A percentile compares a stretch with the other conserved stretches of the same genome.
These are phyloP conservation scores for Oeneis ivallda DNA, from an alignment of 2,888 invertebrate species.

Conservation along the genomic window DNA sequence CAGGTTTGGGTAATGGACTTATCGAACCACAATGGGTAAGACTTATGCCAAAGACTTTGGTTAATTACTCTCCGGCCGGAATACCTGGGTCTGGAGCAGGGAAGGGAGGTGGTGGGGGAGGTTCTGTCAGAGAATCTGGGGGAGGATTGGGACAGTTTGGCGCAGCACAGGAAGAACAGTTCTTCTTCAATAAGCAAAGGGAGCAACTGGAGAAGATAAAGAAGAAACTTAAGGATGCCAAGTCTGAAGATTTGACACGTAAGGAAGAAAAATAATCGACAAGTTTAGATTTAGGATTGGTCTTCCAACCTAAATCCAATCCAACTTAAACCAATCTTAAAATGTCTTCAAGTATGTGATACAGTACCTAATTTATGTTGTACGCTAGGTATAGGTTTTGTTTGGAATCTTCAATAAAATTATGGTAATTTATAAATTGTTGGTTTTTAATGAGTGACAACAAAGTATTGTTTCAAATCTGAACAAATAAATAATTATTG, in stretches of 20 bases:
- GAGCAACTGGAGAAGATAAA: slow-evolving; percentile 59
- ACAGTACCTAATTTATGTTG: background rate
- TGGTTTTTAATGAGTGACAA: background rate
- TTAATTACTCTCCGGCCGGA: slow-evolving; percentile 36
- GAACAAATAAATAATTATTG: no score
- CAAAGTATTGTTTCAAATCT: no score
- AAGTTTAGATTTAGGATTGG: background rate
- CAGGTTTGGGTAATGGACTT: background rate
- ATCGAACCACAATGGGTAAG: background rate
- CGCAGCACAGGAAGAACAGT: slow-evolving; percentile 63
- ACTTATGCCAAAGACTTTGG: background rate
- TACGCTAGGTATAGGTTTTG: background rate
- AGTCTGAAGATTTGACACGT: slow-evolving; percentile 32
- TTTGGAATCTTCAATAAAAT: slow-evolving; percentile 1
- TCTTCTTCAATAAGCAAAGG: slow-evolving; percentile 59
- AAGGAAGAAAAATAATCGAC: slow-evolving; percentile 30
- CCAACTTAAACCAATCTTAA: no score
- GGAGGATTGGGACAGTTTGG: slow-evolving; percentile 59
- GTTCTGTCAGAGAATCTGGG: slow-evolving; percentile 58
- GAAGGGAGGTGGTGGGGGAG: slow-evolving; percentile 61
- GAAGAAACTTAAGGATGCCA: slow-evolving; percentile 46
- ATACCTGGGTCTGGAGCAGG: slow-evolving; percentile 59
- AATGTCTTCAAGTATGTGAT: no score
- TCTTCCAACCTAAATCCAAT: no score
- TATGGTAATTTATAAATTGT: background rate